Percentiles rank a stretch among this genome's conserved stretches.
phyloP scores from a whole-genome alignment of 1,140 invertebrate species.

The Drosophila murphyi region DNA sequence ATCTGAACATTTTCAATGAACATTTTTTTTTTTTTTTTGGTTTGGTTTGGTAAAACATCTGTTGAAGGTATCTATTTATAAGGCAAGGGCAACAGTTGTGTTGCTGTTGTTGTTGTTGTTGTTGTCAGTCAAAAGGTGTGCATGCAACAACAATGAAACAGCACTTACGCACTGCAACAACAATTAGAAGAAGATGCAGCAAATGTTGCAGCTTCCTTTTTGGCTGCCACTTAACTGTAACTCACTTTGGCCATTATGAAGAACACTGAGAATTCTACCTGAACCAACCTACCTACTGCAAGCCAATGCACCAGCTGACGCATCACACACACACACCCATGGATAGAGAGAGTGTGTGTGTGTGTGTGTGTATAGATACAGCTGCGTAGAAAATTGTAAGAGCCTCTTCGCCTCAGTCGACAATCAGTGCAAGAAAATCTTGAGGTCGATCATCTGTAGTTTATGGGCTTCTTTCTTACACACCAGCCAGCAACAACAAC shows the following conservation, averaged over 20 bases:
- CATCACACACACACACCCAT: conserved; percentile 20
- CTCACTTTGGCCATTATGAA: conserved; percentile 68
- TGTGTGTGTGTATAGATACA: not conserved
- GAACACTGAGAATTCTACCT: conserved; percentile 57
- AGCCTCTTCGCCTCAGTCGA: conserved; percentile 26
- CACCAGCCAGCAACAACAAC: conserved; percentile 26
- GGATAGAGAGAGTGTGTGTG: not conserved
- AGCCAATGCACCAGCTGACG: conserved; percentile 48
- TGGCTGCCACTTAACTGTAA: conserved; percentile 80
- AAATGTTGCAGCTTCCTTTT: conserved; percentile 79
- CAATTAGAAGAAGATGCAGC: conserved; percentile 34
- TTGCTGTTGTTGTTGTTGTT: conserved; percentile 45
- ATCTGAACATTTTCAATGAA: conserved; percentile 37
- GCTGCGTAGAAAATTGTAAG: conserved; percentile 53
- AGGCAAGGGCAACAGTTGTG: conserved; percentile 11
- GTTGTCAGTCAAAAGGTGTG: conserved; percentile 67
- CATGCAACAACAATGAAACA: conserved; percentile 70
- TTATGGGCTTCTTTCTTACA: conserved; percentile 68
- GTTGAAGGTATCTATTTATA: conserved; percentile 57
- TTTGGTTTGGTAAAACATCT: conserved; percentile 61
- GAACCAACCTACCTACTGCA: conserved; percentile 59
- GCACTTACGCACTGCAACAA: conserved; percentile 58
- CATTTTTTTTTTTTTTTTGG: conserved; percentile 58
- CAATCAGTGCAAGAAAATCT: conserved; percentile 74
- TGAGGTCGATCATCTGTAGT: conserved; percentile 82